Evolutionary conservation across 2,797 vertebrate species (phyloP), one percentile per base, ranked within the genome.

Genomic region (Psittacula derbiana): DNA sequence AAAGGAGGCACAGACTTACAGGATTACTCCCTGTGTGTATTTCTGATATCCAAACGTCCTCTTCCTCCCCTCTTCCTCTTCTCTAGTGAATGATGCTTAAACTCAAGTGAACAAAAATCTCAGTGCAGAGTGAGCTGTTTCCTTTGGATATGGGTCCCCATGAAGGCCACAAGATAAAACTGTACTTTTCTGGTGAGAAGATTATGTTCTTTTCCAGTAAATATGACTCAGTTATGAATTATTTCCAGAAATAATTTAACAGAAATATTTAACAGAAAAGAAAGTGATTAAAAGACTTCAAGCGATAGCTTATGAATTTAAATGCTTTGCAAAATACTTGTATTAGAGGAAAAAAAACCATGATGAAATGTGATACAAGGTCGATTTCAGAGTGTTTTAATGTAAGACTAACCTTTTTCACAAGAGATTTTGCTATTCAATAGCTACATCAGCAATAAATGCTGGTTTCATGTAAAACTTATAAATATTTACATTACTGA

Each of bases 281-380:
- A 18, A 90, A 91, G 52, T 86, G 61, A 95, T 95, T 94, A 91
- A 90, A 94, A 95, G 60, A 33, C 85, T 88, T 95, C 46, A 83
- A 58, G 65, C 30, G 28, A 80, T 79, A 81, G 50, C 25, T 87
- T 95, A 90, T 57, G 70, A 95, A 94, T 84, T 75, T 86, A 93
- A 92, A 91, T 85, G 24, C 6, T 93, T 96, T 93, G 71, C 47
- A 92, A 90, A 93, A 71, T 15, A 49, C 14, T 89, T 44, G 18
- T 33, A 67, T 93, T 96, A 84, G n/a, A 74, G 74, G 25, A 66
- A 90, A 80, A 79, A 64, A 89, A 74, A 82, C 11, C 12, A 11
- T 49, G 71, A 87, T 95, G 92, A 96, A 96, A 65, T 78, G 46
- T 84, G 67, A 86, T 89, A 47, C 36, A 80, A 91, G 73, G 65